A percentile compares a stretch with the other conserved stretches of the same genome.
Conservation (phyloP, 2,888 invertebrate species). For the Eristalinus aeneus region DNA sequence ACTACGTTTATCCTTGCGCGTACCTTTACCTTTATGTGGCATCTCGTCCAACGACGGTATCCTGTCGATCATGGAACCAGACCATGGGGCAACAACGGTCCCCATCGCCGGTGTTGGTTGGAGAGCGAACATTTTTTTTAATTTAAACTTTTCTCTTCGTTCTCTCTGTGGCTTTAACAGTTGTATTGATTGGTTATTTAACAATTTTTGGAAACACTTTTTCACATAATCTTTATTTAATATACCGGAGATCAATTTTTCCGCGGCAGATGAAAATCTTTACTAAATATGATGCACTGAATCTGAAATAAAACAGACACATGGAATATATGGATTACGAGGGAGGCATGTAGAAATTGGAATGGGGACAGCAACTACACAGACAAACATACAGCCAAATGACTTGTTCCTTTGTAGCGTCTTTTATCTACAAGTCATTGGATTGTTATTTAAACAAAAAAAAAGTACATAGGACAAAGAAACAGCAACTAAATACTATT, state of each 20-base stretch:
- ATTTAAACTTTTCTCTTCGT: background rate
- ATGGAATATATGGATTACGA: background rate
- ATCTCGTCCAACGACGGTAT: slow-evolving; percentile 86
- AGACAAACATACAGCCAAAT: background rate
- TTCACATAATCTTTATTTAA: slow-evolving; percentile 10
- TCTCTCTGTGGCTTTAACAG: background rate
- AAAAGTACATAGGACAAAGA: background rate
- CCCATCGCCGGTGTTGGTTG: slow-evolving; percentile 91
- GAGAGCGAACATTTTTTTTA: slow-evolving; percentile 83
- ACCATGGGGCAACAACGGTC: slow-evolving; percentile 90
- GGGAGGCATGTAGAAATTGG: background rate
- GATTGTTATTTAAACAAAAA: background rate
- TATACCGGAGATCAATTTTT: background rate
- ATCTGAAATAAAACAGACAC: too few relatives aligned
- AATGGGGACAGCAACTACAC: background rate
- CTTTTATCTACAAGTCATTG: background rate
- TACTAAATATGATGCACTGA: too few relatives aligned
- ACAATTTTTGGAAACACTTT: slow-evolving; percentile 5
- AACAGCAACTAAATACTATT: too few relatives aligned
- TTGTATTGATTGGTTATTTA: background rate
- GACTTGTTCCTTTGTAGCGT: background rate
- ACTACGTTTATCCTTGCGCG: slow-evolving; percentile 19
- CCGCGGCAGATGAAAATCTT: too few relatives aligned
- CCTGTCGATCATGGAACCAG: slow-evolving; percentile 90
- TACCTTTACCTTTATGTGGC: slow-evolving; percentile 90